Percentiles rank a stretch among this genome's conserved stretches.
Conservation (phyloP, 2,113 vertebrate genomes). For the Colaptes auratus region DNA sequence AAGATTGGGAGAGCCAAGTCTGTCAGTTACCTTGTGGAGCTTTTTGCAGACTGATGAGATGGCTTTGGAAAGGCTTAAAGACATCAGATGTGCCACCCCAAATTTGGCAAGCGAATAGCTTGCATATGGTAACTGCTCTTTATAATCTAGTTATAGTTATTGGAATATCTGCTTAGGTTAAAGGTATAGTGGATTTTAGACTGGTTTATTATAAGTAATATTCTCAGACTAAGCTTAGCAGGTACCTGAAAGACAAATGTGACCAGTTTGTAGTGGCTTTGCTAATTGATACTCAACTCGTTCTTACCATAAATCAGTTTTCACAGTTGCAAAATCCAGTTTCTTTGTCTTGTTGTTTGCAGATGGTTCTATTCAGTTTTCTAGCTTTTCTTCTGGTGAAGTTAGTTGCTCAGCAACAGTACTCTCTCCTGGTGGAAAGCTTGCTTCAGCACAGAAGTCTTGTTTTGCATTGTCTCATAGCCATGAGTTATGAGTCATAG, state of each 20-base stretch:
- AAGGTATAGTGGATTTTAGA: neutral
- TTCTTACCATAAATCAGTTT: neutral
- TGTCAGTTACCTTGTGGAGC: neutral
- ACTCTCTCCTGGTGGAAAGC: neutral
- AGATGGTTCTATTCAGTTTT: neutral
- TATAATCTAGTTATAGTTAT: neutral
- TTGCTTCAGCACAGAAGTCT: neutral
- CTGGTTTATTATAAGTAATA: neutral
- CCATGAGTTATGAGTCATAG: neutral
- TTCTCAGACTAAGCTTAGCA: neutral
- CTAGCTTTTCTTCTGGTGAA: neutral
- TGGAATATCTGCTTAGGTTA: neutral
- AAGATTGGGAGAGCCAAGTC: neutral
- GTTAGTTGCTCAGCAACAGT: neutral
- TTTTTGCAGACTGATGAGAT: neutral
- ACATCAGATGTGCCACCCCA: neutral
- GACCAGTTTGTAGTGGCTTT: neutral
- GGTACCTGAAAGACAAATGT: neutral
- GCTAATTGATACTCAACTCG: neutral
- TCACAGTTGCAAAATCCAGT: neutral
- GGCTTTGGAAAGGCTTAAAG: neutral
- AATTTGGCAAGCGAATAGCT: neutral
- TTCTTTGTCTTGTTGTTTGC: neutral
- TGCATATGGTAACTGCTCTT: fast-evolving
- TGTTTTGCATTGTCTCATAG: neutral